phyloP scores from a whole-genome alignment of 2,888 invertebrate species.

The Glyphotaelius pellucidus region DNA sequence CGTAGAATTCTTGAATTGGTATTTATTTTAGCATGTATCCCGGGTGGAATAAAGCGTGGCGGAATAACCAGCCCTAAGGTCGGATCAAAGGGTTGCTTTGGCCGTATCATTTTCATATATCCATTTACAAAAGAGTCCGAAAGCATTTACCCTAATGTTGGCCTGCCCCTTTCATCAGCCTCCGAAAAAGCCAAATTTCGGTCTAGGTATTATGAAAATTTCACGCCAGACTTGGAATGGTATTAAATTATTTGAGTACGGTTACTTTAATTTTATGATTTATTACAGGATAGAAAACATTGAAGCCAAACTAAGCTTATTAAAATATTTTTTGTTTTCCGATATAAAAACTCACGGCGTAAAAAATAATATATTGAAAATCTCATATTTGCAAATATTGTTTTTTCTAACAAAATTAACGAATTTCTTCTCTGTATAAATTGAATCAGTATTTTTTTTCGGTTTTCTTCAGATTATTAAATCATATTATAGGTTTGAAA shows the following conservation, averaged over 20 bases:
- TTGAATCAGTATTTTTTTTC: too few relatives aligned
- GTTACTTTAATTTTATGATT: constrained; percentile 2
- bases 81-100: constrained; percentile 40
- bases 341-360: not conserved
- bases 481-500: too few relatives aligned
- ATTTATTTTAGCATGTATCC: constrained; percentile 35
- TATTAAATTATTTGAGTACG: constrained; percentile 2
- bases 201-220: constrained; percentile 22
- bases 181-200: constrained; percentile 42
- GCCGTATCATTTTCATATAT: constrained; percentile 53
- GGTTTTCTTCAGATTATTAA: too few relatives aligned
- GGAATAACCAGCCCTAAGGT: constrained; percentile 7
- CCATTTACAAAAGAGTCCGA: constrained; percentile 46
- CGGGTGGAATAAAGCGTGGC: constrained; percentile 34
- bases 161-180: constrained; percentile 31
- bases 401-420: too few relatives aligned
- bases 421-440: too few relatives aligned
- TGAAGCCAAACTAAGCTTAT: not conserved
- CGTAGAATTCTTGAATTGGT: not conserved
- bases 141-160: constrained; percentile 40
- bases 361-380: not conserved
- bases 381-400: too few relatives aligned
- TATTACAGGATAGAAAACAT: not conserved
- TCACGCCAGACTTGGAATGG: constrained; percentile 9
- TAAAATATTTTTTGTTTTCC: not conserved